These are phyloP conservation scores for Bruchidius siliquastri DNA, from an alignment of 2,888 invertebrate species.

Conservation along the genomic window DNA sequence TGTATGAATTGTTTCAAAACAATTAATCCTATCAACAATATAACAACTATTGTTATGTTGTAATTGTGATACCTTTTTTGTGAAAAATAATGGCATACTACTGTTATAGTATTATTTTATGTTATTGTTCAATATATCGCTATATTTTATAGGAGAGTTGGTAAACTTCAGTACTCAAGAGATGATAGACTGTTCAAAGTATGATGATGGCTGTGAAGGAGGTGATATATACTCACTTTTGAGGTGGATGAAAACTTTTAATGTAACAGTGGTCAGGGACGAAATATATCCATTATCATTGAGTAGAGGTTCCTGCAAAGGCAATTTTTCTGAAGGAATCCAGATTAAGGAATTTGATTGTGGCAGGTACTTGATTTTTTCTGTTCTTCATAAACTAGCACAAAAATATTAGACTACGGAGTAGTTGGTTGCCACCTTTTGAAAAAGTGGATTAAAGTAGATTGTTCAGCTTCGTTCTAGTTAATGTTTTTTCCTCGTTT, in stretches of 20 bases:
- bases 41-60: too few species aligned
- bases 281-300: conserved; percentile 60
- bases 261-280: conserved; percentile 55
- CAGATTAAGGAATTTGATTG: conserved; percentile 57
- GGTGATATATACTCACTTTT: conserved; percentile 77
- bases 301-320: conserved; percentile 49
- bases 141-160: conserved; percentile 36
- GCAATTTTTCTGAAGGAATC: conserved; percentile 45
- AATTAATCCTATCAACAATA: too few species aligned
- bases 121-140: too few species aligned
- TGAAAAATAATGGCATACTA: too few species aligned
- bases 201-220: conserved; percentile 72
- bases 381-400: conserved; percentile 2
- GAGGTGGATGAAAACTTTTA: conserved; percentile 61
- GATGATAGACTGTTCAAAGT: conserved; percentile 76
- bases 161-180: conserved; percentile 69
- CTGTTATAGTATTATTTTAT: too few species aligned
- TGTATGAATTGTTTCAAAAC: too few species aligned
- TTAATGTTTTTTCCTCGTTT: too few species aligned
- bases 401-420: too few species aligned
- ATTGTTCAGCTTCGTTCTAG: too few species aligned
- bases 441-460: too few species aligned
- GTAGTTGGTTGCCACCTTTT: too few species aligned
- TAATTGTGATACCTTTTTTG: too few species aligned
- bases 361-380: conserved; percentile 57